Percentiles rank a stretch among this genome's conserved stretches.
Evolutionary conservation across 2,888 invertebrate genomes (phyloP).

Genomic region (Cerastoderma edule): DNA sequence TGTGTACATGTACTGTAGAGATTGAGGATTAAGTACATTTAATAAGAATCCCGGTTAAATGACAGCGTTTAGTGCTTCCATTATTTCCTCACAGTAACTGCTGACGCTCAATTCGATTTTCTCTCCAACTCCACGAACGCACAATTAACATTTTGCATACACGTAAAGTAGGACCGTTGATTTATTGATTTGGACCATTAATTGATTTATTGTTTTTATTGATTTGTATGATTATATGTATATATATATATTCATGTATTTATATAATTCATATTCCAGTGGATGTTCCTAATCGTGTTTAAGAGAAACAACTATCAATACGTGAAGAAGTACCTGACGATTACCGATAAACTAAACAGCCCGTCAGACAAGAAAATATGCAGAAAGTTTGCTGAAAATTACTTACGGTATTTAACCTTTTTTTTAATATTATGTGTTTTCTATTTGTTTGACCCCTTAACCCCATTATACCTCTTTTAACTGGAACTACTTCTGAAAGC

Average conservation of each 20-base stretch:
- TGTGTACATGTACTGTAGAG: too few relatives aligned
- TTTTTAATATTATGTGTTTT: neutral
- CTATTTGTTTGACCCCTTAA: neutral
- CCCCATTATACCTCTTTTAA: neutral
- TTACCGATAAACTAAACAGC: slow-evolving; percentile 66
- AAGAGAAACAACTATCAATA: slow-evolving; percentile 71
- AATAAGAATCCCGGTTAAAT: too few relatives aligned
- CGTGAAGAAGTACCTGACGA: slow-evolving; percentile 75
- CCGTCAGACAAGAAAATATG: slow-evolving; percentile 71
- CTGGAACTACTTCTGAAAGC: neutral
- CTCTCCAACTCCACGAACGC: neutral
- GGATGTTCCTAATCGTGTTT: slow-evolving; percentile 72
- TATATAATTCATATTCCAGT: slow-evolving; percentile 52
- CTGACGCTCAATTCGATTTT: too few relatives aligned
- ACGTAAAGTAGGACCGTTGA: too few relatives aligned
- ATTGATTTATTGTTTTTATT: neutral
- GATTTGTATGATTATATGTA: neutral
- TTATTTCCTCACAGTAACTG: too few relatives aligned
- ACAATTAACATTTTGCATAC: neutral
- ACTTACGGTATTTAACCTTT: slow-evolving; percentile 54
- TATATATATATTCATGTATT: neutral
- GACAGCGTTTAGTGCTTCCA: too few relatives aligned
- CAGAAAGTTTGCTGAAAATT: slow-evolving; percentile 71
- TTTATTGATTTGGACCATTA: neutral
- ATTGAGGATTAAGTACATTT: too few relatives aligned